Evolutionary conservation across 2,797 vertebrate genomes (phyloP).

Genomic region (Gorsachius magnificus): DNA sequence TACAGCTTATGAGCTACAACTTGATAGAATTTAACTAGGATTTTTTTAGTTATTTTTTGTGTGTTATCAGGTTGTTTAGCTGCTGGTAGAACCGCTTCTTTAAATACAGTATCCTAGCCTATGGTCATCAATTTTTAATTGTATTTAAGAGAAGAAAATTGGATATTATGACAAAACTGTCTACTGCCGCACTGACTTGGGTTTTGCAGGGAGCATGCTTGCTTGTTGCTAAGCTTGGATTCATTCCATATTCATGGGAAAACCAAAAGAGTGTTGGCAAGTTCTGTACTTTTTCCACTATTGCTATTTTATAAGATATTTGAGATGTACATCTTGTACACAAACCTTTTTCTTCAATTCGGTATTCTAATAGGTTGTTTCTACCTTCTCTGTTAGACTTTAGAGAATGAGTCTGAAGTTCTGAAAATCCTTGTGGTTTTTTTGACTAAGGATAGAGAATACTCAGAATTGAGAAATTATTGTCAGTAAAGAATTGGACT

Average conservation of each 20-base stretch:
- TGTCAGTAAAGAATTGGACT: slow-evolving; percentile 17
- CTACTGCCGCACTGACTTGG: neutral
- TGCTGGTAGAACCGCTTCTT: neutral
- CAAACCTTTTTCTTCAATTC: neutral
- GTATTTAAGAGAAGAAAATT: neutral
- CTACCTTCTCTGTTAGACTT: neutral
- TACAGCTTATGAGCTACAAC: neutral
- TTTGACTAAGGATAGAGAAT: neutral
- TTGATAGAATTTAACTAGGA: neutral
- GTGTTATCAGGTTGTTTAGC: neutral
- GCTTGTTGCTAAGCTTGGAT: neutral
- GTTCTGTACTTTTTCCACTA: neutral
- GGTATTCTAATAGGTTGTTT: neutral
- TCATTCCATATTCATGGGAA: neutral
- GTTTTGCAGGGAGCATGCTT: neutral
- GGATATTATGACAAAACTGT: neutral
- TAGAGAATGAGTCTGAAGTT: neutral
- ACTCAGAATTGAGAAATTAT: neutral
- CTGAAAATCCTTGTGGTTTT: neutral
- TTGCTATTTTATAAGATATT: neutral
- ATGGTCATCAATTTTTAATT: neutral
- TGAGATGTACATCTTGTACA: neutral
- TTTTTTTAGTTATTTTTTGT: neutral
- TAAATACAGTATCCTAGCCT: neutral
- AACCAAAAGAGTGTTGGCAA: neutral